Base-by-base conservation (phyloP, 2,113 vertebrate genomes). In the Microcebus tavaratra region DNA sequence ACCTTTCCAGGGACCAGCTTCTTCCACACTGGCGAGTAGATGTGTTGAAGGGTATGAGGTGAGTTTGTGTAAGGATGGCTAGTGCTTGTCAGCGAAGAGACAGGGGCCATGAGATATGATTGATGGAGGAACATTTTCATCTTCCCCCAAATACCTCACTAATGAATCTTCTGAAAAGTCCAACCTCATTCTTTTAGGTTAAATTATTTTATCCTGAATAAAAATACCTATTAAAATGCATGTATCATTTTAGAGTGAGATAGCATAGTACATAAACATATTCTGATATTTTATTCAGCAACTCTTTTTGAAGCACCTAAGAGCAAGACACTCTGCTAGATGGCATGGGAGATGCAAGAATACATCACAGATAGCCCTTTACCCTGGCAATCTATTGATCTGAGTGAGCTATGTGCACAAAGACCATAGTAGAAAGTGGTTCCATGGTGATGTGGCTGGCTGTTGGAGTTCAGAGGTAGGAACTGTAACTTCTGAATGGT, bases 171-270 rank as follows among this genome's bases (percentile, higher is more conserved):
- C 48, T 61, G n/a, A 53, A 86, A 88, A 88, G 5, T 67, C 29
- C 72, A 85, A 27, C 39, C 31, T 94, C 90, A 57, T 59, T 91
- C 25, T 12, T 95, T 91, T 76, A 42, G 20, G 4, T 90, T 92
- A 91, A 87, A 72, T 90, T 78, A 88, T 95, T 78, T 90, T 92
- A 87, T 61, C 29, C 42, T 86, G 85, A 72, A 92, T 90, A 11
- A 78, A 87, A 79, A 8, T 53, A 42, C 18, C 31, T 78, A 27
- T 59, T 50, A 87, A 94, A 78, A 59, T 73, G 13, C 36, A 80
- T 15, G 29, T 67, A 59, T 80, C 68, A 94, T 88, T 93, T 96
- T 86, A 27, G 65, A 63, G 34, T 76, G 18, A 27, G 13, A 70
- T 50, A 75, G 3, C 27, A 70, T 25, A 63, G 12, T 75, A 80